Conservation (phyloP, 1,140 invertebrate species). For the Chironomus striatipennis region DNA sequence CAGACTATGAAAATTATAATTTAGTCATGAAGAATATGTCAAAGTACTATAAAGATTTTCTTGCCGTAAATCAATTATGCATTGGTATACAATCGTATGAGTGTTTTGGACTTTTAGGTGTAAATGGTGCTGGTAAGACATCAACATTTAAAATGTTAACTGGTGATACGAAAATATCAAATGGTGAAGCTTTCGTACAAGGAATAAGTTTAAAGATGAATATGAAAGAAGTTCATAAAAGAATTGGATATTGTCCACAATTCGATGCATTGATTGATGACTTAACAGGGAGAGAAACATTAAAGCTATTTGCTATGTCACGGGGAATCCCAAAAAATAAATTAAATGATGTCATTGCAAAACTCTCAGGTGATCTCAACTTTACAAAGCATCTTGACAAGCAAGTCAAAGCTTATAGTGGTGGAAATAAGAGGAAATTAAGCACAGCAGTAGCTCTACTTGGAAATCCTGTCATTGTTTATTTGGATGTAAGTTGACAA, state of each 20-base stretch:
- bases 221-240: conserved; percentile 48
- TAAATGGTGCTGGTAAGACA: conserved; percentile 72
- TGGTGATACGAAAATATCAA: conserved; percentile 56
- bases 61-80: conserved; percentile 54
- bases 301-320: conserved; percentile 64
- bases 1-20: conserved; percentile 26
- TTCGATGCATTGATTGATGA: conserved; percentile 75
- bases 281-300: conserved; percentile 68
- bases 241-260: conserved; percentile 75
- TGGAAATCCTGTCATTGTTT: conserved; percentile 73
- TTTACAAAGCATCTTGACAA: conserved; percentile 22
- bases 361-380: not conserved
- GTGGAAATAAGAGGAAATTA: conserved; percentile 86
- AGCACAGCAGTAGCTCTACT: conserved; percentile 82
- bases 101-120: conserved; percentile 72
- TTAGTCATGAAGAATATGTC: conserved; percentile 41
- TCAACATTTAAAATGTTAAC: conserved; percentile 87
- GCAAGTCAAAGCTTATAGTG: conserved; percentile 57
- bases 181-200: conserved; percentile 45
- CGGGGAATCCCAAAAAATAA: conserved; percentile 54
- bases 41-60: conserved; percentile 50
- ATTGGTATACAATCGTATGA: conserved; percentile 47
- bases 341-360: conserved; percentile 30
- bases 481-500: conserved; percentile 60
- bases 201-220: conserved; percentile 46